phyloP scores from a whole-genome alignment of 2,113 vertebrate species.

The Pseudorasbora parva region DNA sequence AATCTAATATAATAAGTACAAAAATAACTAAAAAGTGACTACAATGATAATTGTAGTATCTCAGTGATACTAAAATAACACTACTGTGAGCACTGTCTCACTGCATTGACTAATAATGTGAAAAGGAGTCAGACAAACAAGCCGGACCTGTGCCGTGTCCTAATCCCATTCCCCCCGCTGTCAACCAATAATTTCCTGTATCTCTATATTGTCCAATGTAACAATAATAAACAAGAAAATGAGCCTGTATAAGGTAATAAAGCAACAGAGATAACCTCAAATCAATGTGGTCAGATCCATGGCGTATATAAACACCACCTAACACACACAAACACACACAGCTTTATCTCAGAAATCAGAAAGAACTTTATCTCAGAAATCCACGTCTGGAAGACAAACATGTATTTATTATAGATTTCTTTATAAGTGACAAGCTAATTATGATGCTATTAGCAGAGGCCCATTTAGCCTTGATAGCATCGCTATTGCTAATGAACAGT shows the following conservation, averaged over 20 bases:
- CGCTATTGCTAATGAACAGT: constrained; percentile 67
- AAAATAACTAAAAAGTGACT: neutral
- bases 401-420: constrained; percentile 58
- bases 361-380: constrained; percentile 53
- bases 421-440: constrained; percentile 71
- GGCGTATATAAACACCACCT: neutral
- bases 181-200: neutral
- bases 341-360: constrained; percentile 53
- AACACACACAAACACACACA: neutral
- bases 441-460: constrained; percentile 61
- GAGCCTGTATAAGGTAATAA: neutral
- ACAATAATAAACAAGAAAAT: neutral
- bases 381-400: constrained; percentile 52
- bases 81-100: neutral
- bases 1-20: no score
- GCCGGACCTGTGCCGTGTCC: neutral
- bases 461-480: constrained; percentile 67
- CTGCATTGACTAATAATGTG: neutral
- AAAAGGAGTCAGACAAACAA: neutral
- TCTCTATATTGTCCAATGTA: neutral
- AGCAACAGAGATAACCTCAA: neutral
- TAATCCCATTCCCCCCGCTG: neutral
- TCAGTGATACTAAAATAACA: neutral
- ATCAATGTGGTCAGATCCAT: constrained; percentile 13
- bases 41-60: neutral